Percentiles rank a stretch among this genome's conserved stretches.
Conservation (phyloP, 2,797 vertebrate species). For the Natrix natrix region DNA sequence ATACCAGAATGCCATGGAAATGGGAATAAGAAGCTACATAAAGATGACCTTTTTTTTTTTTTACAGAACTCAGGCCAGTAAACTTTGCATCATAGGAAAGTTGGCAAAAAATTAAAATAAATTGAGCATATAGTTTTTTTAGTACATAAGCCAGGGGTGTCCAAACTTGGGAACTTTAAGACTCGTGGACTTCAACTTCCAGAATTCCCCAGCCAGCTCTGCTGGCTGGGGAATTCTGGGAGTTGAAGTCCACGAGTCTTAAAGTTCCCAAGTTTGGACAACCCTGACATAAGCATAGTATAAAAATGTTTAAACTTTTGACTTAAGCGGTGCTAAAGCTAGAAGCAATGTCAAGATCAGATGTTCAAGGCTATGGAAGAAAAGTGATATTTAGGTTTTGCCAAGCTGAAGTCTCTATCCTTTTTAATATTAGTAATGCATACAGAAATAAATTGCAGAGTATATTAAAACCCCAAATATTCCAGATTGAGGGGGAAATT, state of each 20-base stretch:
- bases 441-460: background rate
- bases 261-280: too few relatives aligned
- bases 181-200: too few relatives aligned
- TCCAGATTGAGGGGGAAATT: slow-evolving; percentile 1
- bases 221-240: too few relatives aligned
- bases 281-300: background rate
- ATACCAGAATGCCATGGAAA: background rate
- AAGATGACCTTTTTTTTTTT: too few relatives aligned
- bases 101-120: background rate
- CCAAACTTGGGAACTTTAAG: too few relatives aligned
- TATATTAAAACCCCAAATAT: background rate
- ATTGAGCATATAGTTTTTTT: background rate
- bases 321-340: background rate
- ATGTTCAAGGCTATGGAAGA: background rate
- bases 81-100: background rate
- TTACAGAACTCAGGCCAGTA: background rate
- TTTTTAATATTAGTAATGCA: background rate
- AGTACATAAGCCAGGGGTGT: background rate
- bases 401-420: background rate
- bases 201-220: too few relatives aligned
- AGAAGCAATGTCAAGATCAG: background rate
- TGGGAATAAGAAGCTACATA: background rate
- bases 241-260: too few relatives aligned
- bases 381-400: background rate
- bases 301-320: background rate